Evolutionary conservation across 2,797 vertebrate species (phyloP).

Genomic region (Peromyscus aztecus): DNA sequence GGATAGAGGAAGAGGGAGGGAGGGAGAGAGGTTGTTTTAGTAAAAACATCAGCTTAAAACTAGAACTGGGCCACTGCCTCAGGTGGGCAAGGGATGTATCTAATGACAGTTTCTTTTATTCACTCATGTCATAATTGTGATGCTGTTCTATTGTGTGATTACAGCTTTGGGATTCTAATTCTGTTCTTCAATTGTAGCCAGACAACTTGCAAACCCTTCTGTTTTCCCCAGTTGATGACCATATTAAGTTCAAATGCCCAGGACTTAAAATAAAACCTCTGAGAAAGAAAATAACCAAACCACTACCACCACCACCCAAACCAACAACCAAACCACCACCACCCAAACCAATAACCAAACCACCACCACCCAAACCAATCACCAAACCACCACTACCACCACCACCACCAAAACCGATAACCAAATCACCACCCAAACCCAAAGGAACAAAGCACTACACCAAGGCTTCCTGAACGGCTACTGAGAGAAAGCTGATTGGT

Average conservation of each 20-base stretch:
- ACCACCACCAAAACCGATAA: background rate
- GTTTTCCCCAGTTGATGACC: background rate
- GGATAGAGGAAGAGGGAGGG: too few relatives aligned
- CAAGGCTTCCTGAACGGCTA: background rate
- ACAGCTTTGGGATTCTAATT: conserved; percentile 40
- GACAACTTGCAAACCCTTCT: conserved; percentile 13
- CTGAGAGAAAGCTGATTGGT: background rate
- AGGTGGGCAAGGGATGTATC: background rate
- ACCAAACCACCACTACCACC: background rate
- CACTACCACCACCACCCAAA: background rate
- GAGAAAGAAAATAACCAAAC: background rate
- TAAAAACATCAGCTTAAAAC: conserved; percentile 28
- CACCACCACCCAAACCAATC: background rate
- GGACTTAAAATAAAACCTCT: conserved; percentile 4
- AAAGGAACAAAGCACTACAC: background rate
- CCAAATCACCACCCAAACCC: background rate
- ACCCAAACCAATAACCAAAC: background rate
- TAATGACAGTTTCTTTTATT: conserved; percentile 21
- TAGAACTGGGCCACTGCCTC: background rate
- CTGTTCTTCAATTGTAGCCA: background rate
- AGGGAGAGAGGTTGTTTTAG: background rate
- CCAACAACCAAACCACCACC: too few relatives aligned
- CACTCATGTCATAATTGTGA: background rate
- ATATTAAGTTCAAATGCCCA: conserved; percentile 23
- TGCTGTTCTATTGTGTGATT: background rate